Base-by-base conservation (phyloP, 2,888 invertebrate species). In the Apodemia mormo region DNA sequence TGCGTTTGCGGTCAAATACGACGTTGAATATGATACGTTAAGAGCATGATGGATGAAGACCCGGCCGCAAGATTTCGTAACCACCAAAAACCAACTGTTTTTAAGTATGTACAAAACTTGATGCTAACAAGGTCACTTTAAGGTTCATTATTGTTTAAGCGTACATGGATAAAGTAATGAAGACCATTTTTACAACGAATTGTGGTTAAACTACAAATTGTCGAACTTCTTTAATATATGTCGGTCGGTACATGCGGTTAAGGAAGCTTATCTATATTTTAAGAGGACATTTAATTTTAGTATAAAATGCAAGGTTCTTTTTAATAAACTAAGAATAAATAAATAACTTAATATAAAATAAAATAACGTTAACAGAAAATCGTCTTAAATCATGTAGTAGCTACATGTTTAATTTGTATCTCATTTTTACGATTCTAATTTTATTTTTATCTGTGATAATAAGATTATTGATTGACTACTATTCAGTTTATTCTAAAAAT, bases 11-110 rank as follows among this genome's bases (percentile, higher is more conserved):
- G 88, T 86, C 88, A 86, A 89, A 85, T 86, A 92, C 85, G 81
- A 81, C 80, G 79, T 77, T 89, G 92, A 92, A 88, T 87, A 86
- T 92, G 90, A 92, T 90, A 86, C 82, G 86, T 86, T 74, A 79
- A 84, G 92, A 93, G 85, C 88, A 89, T 93, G 92, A 93, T 93
- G 90, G 92, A 93, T 93, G 91, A 83, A 89, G 87, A 86, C 84
- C 77, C 79, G 81, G 82, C 84, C 85, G 82, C 87, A 85, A 85
- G 85, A 87, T 87, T 87, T 86, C 86, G 80, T 85, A 81, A 82
- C 81, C 72, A 58, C 58, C 30, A 58, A 54, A 54, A 56, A 69
- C 43, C 54, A 65, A 69, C 68, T 52, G 22, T 29, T 12, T 58
- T 33, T 8, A 29, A 30, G 58, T 58, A 58, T 30, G 49, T 12